Conservation (phyloP, 2,797 vertebrate species). For the Sebastes steindachneri region DNA sequence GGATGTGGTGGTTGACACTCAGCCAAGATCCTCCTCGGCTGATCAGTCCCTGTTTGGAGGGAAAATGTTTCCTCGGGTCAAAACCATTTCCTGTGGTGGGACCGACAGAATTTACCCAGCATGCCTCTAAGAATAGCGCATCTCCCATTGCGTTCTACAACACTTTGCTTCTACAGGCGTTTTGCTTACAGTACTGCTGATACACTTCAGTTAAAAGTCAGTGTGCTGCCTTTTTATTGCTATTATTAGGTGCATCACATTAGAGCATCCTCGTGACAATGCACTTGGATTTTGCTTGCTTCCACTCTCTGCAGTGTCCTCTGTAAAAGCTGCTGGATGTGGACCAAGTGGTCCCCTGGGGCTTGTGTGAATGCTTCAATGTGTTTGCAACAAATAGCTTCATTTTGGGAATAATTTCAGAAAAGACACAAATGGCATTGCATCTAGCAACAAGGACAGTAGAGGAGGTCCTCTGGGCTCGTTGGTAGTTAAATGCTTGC, state of each 20-base stretch:
- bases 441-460: conserved; percentile 8
- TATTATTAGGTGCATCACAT: not conserved
- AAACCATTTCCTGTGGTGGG: conserved; percentile 78
- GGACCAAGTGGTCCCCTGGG: conserved; percentile 31
- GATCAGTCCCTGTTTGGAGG: conserved; percentile 72
- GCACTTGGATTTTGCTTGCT: conserved; percentile 14
- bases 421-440: conserved; percentile 10
- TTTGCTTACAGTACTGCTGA: not conserved
- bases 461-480: conserved; percentile 27
- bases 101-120: conserved; percentile 49
- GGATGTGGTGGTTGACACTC: conserved; percentile 67
- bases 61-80: conserved; percentile 75
- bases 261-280: not conserved
- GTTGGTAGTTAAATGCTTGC: conserved; percentile 42
- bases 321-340: conserved; percentile 48
- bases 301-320: conserved; percentile 7
- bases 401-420: conserved; percentile 32
- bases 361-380: conserved; percentile 7
- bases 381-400: conserved; percentile 19
- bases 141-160: conserved; percentile 19
- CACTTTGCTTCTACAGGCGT: not conserved
- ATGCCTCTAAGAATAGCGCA: conserved; percentile 54
- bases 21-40: conserved; percentile 69
- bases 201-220: not conserved
- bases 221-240: not conserved